Base-by-base conservation (phyloP, 2,113 vertebrate genomes). In the Oncorhynchus tshawytscha region DNA sequence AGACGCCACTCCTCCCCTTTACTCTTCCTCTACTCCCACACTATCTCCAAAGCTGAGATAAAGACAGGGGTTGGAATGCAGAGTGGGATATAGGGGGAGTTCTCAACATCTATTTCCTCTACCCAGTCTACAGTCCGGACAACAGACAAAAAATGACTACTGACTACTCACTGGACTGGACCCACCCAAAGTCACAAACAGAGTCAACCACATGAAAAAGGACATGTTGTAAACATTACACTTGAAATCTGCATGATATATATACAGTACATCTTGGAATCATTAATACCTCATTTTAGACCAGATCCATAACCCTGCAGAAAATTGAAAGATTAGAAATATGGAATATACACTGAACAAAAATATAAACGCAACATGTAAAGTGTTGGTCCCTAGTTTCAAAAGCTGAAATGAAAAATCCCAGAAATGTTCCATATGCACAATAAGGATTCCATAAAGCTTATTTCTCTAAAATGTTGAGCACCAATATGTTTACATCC, bases 61-160 rank as follows among this genome's bases (percentile, higher is more conserved):
- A 79, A 71, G 34, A 48, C 71, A 66, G 71, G 74, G 72, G 27
- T 29, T 81, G 88, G 90, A 92, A 91, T 91, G 90, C 82, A 79
- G 81, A 83, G 82, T 85, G 69, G 74, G 79, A 88, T 86, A 82
- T 80, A 90, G 89, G 88, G 84, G 89, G 86, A 86, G 88, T 85
- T 67, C 75, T 81, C 69, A 64, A 89, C 87, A 85, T 86, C 84
- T 90, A 91, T 89, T 94, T 92, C 88, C 90, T 90, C 84, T 73
- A 49, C 84, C 74, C 87, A 45, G 84, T 69, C 66, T 82, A 73
- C 70, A 81, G 83, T 81, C 72, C 67, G 65, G 77, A 84, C 85
- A 70, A 29, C 69, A 39, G 59, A 84, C 77, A 84, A 83, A 81
- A 84, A 87, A 82, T 64, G 71, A 66, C 78, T 87, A 69, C 81